Conservation (phyloP, 2,113 vertebrate genomes). For the Sakesphorus luctuosus region DNA sequence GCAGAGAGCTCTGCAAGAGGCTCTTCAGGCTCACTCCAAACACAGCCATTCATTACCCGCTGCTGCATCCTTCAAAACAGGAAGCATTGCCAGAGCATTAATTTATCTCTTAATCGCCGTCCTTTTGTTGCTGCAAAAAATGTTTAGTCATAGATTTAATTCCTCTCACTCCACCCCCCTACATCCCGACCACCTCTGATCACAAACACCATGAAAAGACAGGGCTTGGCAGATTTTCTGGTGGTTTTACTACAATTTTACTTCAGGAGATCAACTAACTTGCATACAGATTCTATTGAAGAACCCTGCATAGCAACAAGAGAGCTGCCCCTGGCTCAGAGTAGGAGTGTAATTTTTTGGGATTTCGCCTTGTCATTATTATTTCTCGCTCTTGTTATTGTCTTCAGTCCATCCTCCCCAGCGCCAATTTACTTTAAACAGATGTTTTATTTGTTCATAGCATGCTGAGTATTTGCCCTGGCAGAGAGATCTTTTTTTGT, state of each 20-base stretch:
- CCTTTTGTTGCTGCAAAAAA: conserved; percentile 66
- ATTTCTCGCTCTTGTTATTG: conserved; percentile 81
- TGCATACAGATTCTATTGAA: conserved; percentile 33
- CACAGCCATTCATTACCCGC: conserved; percentile 55
- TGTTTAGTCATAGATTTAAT: conserved; percentile 73
- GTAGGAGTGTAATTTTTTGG: conserved; percentile 83
- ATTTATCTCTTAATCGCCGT: conserved; percentile 71
- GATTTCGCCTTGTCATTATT: conserved; percentile 81
- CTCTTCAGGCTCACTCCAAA: conserved; percentile 50
- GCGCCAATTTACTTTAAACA: conserved; percentile 52
- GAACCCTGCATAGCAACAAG: conserved; percentile 40
- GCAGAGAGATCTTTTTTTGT: conserved; percentile 31
- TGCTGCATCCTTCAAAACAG: conserved; percentile 72
- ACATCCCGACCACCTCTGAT: conserved; percentile 59
- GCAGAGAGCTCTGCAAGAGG: conserved; percentile 26
- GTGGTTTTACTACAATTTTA: conserved; percentile 25
- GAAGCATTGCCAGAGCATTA: conserved; percentile 73
- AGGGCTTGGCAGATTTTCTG: neutral
- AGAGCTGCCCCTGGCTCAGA: conserved; percentile 65
- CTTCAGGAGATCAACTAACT: conserved; percentile 42
- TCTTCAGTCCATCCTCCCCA: conserved; percentile 56
- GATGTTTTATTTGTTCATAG: conserved; percentile 48
- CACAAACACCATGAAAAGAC: conserved; percentile 41
- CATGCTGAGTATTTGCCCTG: conserved; percentile 40
- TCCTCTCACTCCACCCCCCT: conserved; percentile 42